Conservation (phyloP, 2,888 invertebrate species). For the Cylloceria caligata region DNA sequence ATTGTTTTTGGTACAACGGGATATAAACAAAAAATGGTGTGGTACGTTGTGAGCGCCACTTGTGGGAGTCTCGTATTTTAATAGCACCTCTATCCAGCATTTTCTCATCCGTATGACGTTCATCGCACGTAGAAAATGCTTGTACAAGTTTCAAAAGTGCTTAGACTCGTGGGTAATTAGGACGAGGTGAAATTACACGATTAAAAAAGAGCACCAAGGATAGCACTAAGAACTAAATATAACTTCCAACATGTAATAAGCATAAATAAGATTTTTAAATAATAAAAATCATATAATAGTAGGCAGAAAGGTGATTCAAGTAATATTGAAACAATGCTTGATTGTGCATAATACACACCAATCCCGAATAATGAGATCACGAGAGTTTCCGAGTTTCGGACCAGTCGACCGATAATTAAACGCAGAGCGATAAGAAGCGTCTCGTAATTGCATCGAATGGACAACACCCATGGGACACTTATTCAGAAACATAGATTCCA, state of each 20-base stretch:
- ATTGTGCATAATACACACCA: background rate
- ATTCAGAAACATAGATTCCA: constrained; percentile 35
- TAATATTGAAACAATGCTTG: background rate
- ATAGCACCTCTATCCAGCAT: background rate
- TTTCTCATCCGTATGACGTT: constrained; percentile 1
- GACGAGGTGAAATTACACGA: background rate
- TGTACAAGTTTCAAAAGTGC: background rate
- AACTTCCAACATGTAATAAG: background rate
- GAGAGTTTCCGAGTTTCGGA: background rate
- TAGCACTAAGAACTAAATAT: background rate
- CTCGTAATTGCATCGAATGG: background rate
- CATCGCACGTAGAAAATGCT: constrained; percentile 12
- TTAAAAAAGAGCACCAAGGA: background rate
- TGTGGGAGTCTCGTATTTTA: background rate
- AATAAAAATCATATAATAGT: background rate
- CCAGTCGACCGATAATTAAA: constrained; percentile 18
- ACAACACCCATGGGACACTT: constrained; percentile 33
- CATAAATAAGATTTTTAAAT: background rate
- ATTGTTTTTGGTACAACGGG: background rate
- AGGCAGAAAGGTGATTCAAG: background rate
- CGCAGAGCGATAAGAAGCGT: constrained; percentile 4
- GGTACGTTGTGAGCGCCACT: background rate
- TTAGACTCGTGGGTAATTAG: constrained; percentile 36
- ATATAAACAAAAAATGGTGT: background rate
- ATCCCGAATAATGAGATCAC: constrained; percentile 17